Evolutionary conservation across 2,113 vertebrate genomes (phyloP).

Genomic region (Embiotoca jacksoni): DNA sequence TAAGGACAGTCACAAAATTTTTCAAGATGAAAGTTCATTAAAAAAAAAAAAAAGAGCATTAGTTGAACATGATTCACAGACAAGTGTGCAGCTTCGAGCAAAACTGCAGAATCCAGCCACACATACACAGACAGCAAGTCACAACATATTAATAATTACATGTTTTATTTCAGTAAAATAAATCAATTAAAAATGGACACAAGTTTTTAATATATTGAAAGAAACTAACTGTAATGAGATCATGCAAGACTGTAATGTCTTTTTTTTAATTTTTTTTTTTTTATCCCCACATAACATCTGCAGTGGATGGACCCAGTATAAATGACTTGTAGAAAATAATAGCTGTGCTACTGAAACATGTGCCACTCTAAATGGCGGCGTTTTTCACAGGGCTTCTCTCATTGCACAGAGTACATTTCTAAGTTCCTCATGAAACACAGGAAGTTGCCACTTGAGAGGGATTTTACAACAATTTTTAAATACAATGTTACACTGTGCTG

Average conservation of each 20-base stretch:
- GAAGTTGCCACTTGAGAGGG: slow-evolving; percentile 38
- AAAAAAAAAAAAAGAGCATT: neutral
- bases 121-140: slow-evolving; percentile 16
- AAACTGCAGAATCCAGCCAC: neutral
- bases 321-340: slow-evolving; percentile 78
- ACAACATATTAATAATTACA: slow-evolving; percentile 77
- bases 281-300: slow-evolving; percentile 69
- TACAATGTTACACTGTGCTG: slow-evolving; percentile 36
- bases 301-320: slow-evolving; percentile 72
- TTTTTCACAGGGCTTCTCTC: slow-evolving; percentile 58
- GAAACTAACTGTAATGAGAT: slow-evolving; percentile 79
- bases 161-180: slow-evolving; percentile 83
- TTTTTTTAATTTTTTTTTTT: slow-evolving; percentile 21
- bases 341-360: slow-evolving; percentile 79
- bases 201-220: slow-evolving; percentile 80
- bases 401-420: slow-evolving; percentile 55
- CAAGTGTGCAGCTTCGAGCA: neutral
- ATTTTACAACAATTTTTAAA: slow-evolving; percentile 51
- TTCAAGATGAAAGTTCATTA: neutral
- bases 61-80: neutral
- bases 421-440: slow-evolving; percentile 58
- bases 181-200: slow-evolving; percentile 83
- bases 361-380: slow-evolving; percentile 69
- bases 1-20: neutral
- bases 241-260: slow-evolving; percentile 82